phyloP scores from a whole-genome alignment of 2,888 invertebrate species.

The Drosophila fungiperda region DNA sequence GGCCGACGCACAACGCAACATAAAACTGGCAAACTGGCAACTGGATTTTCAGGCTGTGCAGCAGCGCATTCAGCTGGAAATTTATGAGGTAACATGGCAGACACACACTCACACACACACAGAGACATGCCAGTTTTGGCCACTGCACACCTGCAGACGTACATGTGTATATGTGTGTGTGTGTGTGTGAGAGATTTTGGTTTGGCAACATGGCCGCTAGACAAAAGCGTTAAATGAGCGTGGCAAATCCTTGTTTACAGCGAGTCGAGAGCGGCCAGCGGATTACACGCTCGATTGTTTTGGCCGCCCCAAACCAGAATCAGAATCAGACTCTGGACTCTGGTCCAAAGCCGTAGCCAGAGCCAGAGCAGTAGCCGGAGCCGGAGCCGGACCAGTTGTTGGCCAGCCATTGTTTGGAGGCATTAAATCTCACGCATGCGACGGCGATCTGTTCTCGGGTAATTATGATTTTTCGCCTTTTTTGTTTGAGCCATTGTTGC shows the following conservation, averaged over 20 bases:
- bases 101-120: not conserved
- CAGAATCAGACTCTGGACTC: conserved; percentile 8
- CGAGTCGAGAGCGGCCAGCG: conserved; percentile 70
- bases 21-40: conserved; percentile 49
- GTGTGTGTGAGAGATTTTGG: conserved; percentile 39
- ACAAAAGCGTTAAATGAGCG: conserved; percentile 82
- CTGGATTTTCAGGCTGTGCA: conserved; percentile 77
- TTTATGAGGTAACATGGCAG: conserved; percentile 75
- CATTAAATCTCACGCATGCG: conserved; percentile 58
- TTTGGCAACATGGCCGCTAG: conserved; percentile 69
- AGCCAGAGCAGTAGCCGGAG: not conserved
- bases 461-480: conserved; percentile 71
- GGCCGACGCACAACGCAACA: conserved; percentile 23
- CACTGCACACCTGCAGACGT: conserved; percentile 51
- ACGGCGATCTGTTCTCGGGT: conserved; percentile 53
- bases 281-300: conserved; percentile 78
- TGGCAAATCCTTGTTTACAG: conserved; percentile 79
- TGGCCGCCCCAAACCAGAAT: conserved; percentile 19
- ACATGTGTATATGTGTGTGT: not conserved
- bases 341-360: not conserved
- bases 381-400: conserved; percentile 6
- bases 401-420: conserved; percentile 52
- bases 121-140: conserved; percentile 39
- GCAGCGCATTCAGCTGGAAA: conserved; percentile 81
- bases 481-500: conserved; percentile 22